Conservation (phyloP, 2,797 vertebrate species). For the Chiroxiphia lanceolata region DNA sequence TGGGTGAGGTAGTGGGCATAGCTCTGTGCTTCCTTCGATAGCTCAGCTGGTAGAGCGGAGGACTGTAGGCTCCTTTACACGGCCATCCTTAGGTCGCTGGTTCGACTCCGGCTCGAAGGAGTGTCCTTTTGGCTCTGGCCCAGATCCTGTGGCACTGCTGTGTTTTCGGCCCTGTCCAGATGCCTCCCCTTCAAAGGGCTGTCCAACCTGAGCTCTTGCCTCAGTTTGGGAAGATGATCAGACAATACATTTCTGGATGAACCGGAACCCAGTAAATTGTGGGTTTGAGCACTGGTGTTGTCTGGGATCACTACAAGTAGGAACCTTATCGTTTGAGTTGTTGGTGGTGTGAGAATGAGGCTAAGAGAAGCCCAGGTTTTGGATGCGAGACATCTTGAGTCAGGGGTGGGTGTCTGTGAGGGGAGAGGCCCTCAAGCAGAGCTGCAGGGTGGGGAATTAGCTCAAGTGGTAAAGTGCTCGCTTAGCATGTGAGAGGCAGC, state of each 20-base stretch:
- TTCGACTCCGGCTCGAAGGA: constrained; percentile 28
- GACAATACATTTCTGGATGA: background rate
- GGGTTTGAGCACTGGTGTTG: too few relatives aligned
- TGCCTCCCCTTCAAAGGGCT: fast-evolving
- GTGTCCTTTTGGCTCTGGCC: background rate
- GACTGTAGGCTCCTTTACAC: constrained; percentile 80
- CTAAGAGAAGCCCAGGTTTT: background rate
- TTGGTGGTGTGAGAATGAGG: background rate
- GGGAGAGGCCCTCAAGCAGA: fast-evolving
- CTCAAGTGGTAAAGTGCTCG: constrained; percentile 37
- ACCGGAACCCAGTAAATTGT: too few relatives aligned
- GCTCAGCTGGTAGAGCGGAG: constrained; percentile 95
- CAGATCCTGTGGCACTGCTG: fast-evolving
- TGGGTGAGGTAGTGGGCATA: background rate
- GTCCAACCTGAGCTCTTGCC: background rate
- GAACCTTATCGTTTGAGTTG: too few relatives aligned
- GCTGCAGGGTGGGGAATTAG: background rate
- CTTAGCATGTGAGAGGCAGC: constrained; percentile 72
- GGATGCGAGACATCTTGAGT: too few relatives aligned
- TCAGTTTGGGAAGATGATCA: background rate
- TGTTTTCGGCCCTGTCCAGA: background rate
- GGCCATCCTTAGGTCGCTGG: constrained; percentile 21
- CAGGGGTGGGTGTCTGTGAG: background rate
- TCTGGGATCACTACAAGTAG: too few relatives aligned
- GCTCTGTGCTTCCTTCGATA: constrained; percentile 79